A percentile compares a stretch with the other conserved stretches of the same genome.
Conservation (phyloP, 1,140 invertebrate genomes). For the Portunus trituberculatus region DNA sequence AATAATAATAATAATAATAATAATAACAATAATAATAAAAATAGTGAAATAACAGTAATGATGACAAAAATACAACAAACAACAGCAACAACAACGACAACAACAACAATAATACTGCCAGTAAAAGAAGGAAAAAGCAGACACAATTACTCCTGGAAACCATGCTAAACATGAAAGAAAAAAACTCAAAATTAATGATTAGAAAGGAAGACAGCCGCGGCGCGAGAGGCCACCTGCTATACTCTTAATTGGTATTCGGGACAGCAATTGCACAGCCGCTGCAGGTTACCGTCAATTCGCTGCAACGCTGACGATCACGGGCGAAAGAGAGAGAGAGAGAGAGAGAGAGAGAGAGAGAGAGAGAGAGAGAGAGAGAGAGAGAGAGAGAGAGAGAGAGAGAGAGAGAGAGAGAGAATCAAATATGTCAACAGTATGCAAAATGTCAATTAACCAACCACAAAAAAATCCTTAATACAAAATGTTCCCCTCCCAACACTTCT, state of each 20-base stretch:
- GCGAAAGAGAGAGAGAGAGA: conserved; percentile 42
- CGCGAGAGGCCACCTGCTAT: conserved; percentile 27
- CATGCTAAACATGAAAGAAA: not conserved
- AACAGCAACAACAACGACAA: not conserved
- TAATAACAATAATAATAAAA: not conserved
- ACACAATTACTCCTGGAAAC: not conserved
- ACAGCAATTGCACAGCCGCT: conserved; percentile 48
- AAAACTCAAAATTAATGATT: not conserved
- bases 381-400: conserved; percentile 48
- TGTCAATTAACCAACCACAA: conserved; percentile 30
- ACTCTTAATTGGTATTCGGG: conserved; percentile 51
- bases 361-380: conserved; percentile 47
- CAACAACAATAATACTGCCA: not conserved
- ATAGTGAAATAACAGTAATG: not conserved
- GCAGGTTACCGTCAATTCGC: conserved; percentile 49
- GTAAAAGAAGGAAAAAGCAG: not conserved
- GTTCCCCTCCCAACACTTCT: not conserved
- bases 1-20: too few relatives aligned
- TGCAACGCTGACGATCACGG: not conserved
- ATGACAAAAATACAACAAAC: too few relatives aligned
- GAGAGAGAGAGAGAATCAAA: conserved; percentile 35
- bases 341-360: conserved; percentile 31
- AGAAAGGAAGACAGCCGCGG: not conserved
- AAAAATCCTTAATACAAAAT: conserved; percentile 18
- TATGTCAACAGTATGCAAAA: not conserved